Conservation (phyloP, 1,140 invertebrate genomes). For the Anadara kagoshimensis region DNA sequence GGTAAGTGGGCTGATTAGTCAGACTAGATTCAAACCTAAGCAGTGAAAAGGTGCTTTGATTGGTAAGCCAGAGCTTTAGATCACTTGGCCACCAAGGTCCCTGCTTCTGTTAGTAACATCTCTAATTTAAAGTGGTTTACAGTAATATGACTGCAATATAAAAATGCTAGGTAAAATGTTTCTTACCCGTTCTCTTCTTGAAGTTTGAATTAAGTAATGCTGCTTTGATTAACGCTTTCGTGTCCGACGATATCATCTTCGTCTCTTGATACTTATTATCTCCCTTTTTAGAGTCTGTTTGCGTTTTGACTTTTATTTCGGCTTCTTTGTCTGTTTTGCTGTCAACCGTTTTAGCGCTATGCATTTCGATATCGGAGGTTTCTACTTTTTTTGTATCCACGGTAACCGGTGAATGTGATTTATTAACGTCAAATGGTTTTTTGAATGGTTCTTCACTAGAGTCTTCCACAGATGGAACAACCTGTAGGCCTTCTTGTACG, state of each 20-base stretch:
- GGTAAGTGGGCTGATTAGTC: no score
- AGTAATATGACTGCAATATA: no score
- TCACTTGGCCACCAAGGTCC: no score
- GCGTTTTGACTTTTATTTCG: neutral
- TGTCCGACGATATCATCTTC: constrained; percentile 65
- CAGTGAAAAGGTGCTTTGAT: no score
- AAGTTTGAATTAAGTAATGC: constrained; percentile 60
- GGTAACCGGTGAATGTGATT: constrained; percentile 22
- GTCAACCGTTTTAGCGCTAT: constrained; percentile 62
- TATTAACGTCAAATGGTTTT: neutral
- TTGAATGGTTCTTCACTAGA: constrained; percentile 1
- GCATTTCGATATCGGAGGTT: constrained; percentile 67
- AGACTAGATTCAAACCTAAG: no score
- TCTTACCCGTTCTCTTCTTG: constrained; percentile 28
- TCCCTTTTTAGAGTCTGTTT: constrained; percentile 23
- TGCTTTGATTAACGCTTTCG: constrained; percentile 67
- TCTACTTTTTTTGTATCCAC: constrained; percentile 47
- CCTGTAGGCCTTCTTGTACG: constrained; percentile 1
- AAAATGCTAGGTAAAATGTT: no score
- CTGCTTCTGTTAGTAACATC: no score
- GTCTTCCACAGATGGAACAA: neutral
- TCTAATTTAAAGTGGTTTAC: no score
- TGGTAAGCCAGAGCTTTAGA: no score
- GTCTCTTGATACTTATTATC: constrained; percentile 22
- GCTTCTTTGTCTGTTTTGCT: neutral